Conservation (phyloP, 2,888 invertebrate genomes). For the Oscheius sp. region DNA sequence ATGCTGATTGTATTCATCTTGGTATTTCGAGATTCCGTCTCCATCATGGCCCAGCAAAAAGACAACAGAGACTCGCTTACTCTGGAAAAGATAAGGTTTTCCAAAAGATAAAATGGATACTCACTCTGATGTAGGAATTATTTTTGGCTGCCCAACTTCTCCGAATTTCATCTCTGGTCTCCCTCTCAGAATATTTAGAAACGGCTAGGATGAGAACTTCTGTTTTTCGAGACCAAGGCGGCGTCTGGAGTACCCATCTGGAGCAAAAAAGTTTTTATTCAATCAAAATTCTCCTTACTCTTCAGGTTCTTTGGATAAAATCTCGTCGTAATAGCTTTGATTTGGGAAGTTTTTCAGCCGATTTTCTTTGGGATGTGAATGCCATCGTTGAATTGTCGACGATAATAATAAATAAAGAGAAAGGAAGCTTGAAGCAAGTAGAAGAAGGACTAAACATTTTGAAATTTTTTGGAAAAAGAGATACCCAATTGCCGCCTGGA, state of each 20-base stretch:
- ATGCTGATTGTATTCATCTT: not conserved
- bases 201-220: not conserved
- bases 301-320: not conserved
- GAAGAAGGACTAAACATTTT: too few species aligned
- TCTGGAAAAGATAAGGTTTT: not conserved
- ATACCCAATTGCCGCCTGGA: too few species aligned
- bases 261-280: not conserved
- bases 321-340: slow-evolving; percentile 7
- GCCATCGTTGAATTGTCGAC: too few species aligned
- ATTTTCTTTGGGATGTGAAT: too few species aligned
- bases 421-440: too few species aligned
- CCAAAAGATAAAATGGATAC: too few species aligned
- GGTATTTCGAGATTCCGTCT: too few species aligned
- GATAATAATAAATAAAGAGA: too few species aligned
- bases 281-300: too few species aligned
- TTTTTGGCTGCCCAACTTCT: not conserved
- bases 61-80: not conserved
- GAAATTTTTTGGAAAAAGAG: too few species aligned
- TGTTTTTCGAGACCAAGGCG: not conserved
- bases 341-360: too few species aligned
- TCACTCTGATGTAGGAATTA: not conserved
- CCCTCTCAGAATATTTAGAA: not conserved
- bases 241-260: not conserved
- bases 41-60: not conserved
- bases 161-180: not conserved